phyloP scores from a whole-genome alignment of 2,113 vertebrate species.

The Pycnonotus jocosus region DNA sequence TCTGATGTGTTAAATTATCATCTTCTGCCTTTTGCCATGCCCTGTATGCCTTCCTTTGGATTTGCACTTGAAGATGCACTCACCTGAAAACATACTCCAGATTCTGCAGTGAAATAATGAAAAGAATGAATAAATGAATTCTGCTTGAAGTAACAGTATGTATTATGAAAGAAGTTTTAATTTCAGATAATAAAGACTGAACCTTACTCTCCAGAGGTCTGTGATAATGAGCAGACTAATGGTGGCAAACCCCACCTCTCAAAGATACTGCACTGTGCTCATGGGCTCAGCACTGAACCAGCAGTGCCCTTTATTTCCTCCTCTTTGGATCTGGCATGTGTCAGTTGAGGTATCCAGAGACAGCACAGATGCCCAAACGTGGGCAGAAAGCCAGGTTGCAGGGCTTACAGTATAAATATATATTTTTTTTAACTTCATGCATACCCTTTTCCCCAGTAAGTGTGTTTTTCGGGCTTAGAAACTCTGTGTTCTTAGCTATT shows the following conservation, averaged over 20 bases:
- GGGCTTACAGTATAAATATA: conserved; percentile 61
- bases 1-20: neutral
- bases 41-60: neutral
- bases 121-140: conserved; percentile 30
- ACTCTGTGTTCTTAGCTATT: conserved; percentile 63
- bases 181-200: conserved; percentile 20
- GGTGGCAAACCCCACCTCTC: conserved; percentile 17
- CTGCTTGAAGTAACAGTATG: neutral
- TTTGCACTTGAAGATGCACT: neutral
- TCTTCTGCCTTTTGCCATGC: neutral
- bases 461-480: conserved; percentile 45
- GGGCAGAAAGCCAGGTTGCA: conserved; percentile 51
- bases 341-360: conserved; percentile 61
- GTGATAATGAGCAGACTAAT: conserved; percentile 3
- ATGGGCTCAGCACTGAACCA: neutral
- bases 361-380: conserved; percentile 58
- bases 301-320: conserved; percentile 49
- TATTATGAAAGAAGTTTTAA: conserved; percentile 33
- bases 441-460: conserved; percentile 43
- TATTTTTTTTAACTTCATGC: conserved; percentile 43
- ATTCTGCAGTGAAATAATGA: neutral
- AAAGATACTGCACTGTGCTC: neutral
- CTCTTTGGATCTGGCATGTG: conserved; percentile 28
- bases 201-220: neutral
- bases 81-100: neutral